These are phyloP conservation scores for Australoheros scitulus DNA, from an alignment of 2,113 vertebrate genomes.

Conservation along the genomic window DNA sequence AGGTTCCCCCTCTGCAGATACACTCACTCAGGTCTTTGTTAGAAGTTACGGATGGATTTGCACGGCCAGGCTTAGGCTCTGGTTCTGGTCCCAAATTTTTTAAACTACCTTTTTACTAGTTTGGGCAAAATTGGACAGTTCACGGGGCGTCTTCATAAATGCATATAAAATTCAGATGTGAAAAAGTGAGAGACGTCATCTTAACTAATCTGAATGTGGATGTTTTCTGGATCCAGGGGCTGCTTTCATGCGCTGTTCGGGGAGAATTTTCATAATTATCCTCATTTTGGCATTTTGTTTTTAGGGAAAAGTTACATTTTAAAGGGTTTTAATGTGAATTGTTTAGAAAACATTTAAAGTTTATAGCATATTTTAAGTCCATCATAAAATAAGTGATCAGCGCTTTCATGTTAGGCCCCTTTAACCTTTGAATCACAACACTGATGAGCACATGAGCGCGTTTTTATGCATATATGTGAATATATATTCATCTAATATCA, in stretches of 20 bases:
- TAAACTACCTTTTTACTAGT: background rate
- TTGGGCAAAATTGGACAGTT: background rate
- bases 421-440: background rate
- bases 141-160: rapidly evolving
- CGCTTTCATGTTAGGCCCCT: background rate
- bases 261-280: background rate
- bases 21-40: rapidly evolving
- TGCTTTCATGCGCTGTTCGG: background rate
- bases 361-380: background rate
- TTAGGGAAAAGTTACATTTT: rapidly evolving
- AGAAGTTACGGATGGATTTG: background rate
- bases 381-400: background rate
- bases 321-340: background rate
- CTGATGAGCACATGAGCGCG: background rate
- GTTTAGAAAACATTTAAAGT: background rate
- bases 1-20: background rate
- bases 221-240: background rate
- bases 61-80: background rate
- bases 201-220: background rate
- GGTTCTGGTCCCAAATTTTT: no score
- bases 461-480: background rate
- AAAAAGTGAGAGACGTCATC: background rate
- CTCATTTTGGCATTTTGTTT: background rate
- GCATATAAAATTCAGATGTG: background rate
- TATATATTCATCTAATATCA: background rate